These are phyloP conservation scores for Apteryx owenii DNA, from an alignment of 2,113 vertebrate genomes.

Conservation along the genomic window DNA sequence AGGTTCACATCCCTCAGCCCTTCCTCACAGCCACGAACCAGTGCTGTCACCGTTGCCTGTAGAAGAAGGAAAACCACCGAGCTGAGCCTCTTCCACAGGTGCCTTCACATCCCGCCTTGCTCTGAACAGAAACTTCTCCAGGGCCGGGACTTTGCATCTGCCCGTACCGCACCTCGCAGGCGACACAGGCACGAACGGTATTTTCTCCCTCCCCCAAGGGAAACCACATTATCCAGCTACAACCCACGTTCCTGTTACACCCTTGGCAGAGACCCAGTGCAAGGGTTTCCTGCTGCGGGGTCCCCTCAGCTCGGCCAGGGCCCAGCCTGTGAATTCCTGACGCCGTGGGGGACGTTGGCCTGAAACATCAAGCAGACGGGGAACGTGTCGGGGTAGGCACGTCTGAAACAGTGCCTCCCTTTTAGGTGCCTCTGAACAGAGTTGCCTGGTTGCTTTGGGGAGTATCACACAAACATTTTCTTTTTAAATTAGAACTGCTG, in stretches of 20 bases:
- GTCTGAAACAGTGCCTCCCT: neutral
- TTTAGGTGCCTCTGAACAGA: neutral
- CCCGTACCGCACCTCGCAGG: neutral
- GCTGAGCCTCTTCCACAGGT: fast-evolving
- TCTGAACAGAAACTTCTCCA: neutral
- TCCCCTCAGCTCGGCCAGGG: neutral
- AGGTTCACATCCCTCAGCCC: neutral
- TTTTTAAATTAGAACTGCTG: neutral
- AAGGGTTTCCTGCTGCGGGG: neutral
- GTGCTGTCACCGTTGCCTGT: neutral
- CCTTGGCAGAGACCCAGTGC: too few relatives aligned
- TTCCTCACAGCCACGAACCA: fast-evolving
- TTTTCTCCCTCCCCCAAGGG: neutral
- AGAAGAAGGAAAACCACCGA: neutral
- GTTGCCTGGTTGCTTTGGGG: neutral
- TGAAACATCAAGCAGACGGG: neutral
- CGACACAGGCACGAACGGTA: neutral
- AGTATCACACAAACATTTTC: neutral
- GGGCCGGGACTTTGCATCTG: neutral
- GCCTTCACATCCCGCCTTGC: neutral
- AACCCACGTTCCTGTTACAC: neutral
- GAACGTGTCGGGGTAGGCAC: neutral
- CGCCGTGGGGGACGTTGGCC: neutral
- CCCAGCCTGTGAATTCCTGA: neutral
- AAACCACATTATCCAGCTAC: neutral